Base-by-base conservation (phyloP, 1,140 invertebrate genomes). In the Antheraea mylitta region DNA sequence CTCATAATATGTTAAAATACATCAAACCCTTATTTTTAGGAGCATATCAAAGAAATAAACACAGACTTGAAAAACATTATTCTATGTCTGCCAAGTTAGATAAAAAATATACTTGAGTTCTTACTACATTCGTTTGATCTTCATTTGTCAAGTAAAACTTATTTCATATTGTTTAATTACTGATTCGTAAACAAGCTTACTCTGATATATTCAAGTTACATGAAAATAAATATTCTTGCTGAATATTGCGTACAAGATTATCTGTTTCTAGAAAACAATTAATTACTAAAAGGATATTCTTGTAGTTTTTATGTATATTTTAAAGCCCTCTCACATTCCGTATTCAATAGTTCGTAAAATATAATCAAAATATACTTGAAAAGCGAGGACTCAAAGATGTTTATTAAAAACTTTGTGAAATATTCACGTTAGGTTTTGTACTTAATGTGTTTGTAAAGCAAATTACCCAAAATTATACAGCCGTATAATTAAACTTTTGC, bases 321-420 rank as follows among this genome's bases (percentile, higher is more conserved):
- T 61, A 53, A 22, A 66, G 58, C 58, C 37, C 65, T 9, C 42
- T 36, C 48, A 68, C 68, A 58, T 68, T 68, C 61, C 68, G 62
- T 65, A 68, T 68, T 60, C 64, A 68, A 37, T 66, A 22, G 19
- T 61, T 68, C 53, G 59, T 66, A 68, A 68, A 61, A 68, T 42
- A 0, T 42, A 38, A n/a, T 38, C 48, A 60, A 68, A 68, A 66
- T 66, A 18, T 68, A 68, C 45, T 72, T 65, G 61, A 66, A 71
- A 68, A 19, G 61, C 64, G 45, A 61, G 45, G 58, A 62, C 60
- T 63, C 69, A 45, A 60, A 42, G 60, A n/a, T 22, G 45, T 67
- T 19, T 70, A 58, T 10, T 53, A 10, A 53, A 65, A 18, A 62
- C 18, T n/a, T 70, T 18, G 16, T 18, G 37, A 48, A 48, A 63